phyloP scores from a whole-genome alignment of 2,888 invertebrate genomes.

The Nematopogon swammerdamellus region DNA sequence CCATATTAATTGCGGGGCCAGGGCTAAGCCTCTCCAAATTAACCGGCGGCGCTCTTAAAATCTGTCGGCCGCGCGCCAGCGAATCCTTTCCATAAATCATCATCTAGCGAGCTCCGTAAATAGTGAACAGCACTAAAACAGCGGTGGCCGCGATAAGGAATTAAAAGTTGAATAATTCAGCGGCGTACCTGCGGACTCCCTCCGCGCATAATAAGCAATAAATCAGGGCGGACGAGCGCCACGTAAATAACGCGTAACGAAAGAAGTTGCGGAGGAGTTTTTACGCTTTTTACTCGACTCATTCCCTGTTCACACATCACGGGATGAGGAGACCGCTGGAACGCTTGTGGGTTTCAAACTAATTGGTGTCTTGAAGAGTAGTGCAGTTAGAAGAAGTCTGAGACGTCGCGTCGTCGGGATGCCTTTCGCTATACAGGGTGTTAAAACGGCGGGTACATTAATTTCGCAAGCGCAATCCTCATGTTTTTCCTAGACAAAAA shows the following conservation, averaged over 20 bases:
- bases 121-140: conserved; percentile 41
- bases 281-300: no score
- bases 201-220: not conserved
- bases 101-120: conserved; percentile 30
- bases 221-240: not conserved
- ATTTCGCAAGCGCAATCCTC: no score
- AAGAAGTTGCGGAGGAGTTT: not conserved
- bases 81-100: conserved; percentile 37
- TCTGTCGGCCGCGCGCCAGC: conserved; percentile 7
- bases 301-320: no score
- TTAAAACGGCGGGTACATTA: no score
- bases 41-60: not conserved
- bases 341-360: no score
- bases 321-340: no score
- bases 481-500: no score
- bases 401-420: no score
- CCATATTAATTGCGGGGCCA: not conserved
- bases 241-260: not conserved
- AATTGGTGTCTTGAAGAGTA: no score
- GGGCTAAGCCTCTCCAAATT: not conserved
- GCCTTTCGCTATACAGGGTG: no score
- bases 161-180: conserved; percentile 55
- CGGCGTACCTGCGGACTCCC: conserved; percentile 14
- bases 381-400: no score
- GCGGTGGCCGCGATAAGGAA: conserved; percentile 46